Base-by-base conservation (phyloP, 2,888 invertebrate species). In the Neria commutata region DNA sequence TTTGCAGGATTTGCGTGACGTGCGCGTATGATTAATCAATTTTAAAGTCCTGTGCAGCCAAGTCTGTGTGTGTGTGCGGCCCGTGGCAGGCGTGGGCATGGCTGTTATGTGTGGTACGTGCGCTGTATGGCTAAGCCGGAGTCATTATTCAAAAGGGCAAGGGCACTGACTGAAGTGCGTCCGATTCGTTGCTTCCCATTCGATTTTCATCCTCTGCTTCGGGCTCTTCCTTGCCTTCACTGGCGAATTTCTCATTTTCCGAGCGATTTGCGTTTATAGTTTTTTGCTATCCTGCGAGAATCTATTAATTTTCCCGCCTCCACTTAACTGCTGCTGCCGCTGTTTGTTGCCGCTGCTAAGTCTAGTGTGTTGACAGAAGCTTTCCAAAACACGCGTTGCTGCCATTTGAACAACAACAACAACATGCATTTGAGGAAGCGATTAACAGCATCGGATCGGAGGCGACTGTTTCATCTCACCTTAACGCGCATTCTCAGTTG, bases 391-490 rank as follows among this genome's bases (percentile, higher is more conserved):
- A 42, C 6, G 21, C 42, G 42, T 21, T 3, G 6, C 21, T 11
- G 29, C 6, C 11, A 21, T 6, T 19, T 8, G 8, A 17, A 42
- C 42, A 42, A 42, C 21, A 42, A 42, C 42, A 42, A 42, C 42
- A 19, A 42, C n/a, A n/a, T n/a, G n/a, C n/a, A n/a, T n/a, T n/a
- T n/a, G n/a, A n/a, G n/a, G n/a, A n/a, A n/a, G n/a, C n/a, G n/a
- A n/a, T n/a, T 42, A 3, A 42, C 4, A 14, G 11, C n/a, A n/a
- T 4, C 37, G n/a, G n/a, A 21, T 42, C 42, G 17, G 42, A 42
- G n/a, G n/a, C n/a, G n/a, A n/a, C n/a, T 42, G 42, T 42, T 42
- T 42, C 42, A 42, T 21, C 21, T 42, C 42, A 42, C 42, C 42
- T 42, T 19, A 29, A 11, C 11, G 11, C 29, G 11, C 29, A 29